Evolutionary conservation across 2,113 vertebrate genomes (phyloP).

Genomic region (Triplophysa siluroides): DNA sequence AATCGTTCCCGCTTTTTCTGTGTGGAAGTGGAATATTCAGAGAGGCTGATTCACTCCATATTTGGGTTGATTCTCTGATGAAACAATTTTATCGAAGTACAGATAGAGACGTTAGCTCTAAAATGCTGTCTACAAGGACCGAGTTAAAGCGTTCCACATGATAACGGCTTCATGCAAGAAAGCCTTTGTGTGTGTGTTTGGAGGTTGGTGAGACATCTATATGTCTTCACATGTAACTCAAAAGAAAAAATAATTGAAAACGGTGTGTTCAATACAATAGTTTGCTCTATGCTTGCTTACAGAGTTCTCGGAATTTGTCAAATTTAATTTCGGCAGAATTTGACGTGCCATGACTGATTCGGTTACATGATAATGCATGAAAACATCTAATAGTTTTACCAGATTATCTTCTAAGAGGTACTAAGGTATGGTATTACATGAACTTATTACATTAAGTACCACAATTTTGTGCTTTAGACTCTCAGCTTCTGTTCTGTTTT

Average conservation of each 20-base stretch:
- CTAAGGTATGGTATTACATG: background rate
- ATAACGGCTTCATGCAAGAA: background rate
- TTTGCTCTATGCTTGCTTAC: slow-evolving; percentile 17
- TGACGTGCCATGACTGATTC: slow-evolving; percentile 30
- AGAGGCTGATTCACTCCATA: slow-evolving; percentile 29
- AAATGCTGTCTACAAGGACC: background rate
- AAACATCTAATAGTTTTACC: slow-evolving; percentile 36
- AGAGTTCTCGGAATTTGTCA: slow-evolving; percentile 31
- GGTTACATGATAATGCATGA: slow-evolving; percentile 26
- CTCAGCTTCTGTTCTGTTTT: no score
- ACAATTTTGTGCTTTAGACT: no score
- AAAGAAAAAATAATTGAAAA: slow-evolving; percentile 31
- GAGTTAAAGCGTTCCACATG: slow-evolving; percentile 31
- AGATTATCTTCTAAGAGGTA: slow-evolving; percentile 4
- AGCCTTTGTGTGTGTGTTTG: slow-evolving; percentile 6
- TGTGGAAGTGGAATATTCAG: background rate
- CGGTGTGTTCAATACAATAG: slow-evolving; percentile 32
- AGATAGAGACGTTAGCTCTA: background rate
- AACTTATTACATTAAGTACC: background rate
- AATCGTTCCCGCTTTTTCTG: slow-evolving; percentile 21
- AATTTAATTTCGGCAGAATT: slow-evolving; percentile 32
- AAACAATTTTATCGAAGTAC: slow-evolving; percentile 32
- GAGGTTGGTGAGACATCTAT: slow-evolving; percentile 9
- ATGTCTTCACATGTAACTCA: background rate
- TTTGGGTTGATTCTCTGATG: slow-evolving; percentile 31